These are phyloP conservation scores for Pammene aurita DNA, from an alignment of 2,888 invertebrate genomes.

Conservation along the genomic window DNA sequence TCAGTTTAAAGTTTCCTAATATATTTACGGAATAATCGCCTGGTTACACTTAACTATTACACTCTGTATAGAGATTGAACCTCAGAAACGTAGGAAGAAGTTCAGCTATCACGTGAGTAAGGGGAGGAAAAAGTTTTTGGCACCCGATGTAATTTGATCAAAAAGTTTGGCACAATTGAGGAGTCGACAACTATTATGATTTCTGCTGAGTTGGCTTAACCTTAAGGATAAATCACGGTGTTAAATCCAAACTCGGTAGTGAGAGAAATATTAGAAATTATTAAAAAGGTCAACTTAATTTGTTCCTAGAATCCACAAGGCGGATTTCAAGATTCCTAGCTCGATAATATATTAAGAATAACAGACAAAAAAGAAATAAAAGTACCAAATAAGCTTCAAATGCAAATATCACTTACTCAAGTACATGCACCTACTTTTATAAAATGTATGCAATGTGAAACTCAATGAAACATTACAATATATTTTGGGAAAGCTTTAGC, in stretches of 20 bases:
- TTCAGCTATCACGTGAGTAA: constrained; percentile 19
- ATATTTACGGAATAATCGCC: too few species aligned
- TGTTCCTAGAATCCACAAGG: too few species aligned
- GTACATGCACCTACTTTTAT: too few species aligned
- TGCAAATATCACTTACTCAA: too few species aligned
- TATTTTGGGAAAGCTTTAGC: background rate
- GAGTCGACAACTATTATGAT: background rate
- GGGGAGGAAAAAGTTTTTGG: constrained; percentile 3
- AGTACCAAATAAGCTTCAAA: too few species aligned
- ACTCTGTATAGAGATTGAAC: constrained; percentile 1
- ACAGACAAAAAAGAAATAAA: too few species aligned
- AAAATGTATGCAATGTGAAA: too few species aligned
- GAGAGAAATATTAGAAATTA: background rate
- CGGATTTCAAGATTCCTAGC: too few species aligned
- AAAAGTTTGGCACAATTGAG: constrained; percentile 4
- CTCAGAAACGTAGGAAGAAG: constrained; percentile 14
- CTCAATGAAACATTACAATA: background rate
- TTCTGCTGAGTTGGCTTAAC: background rate
- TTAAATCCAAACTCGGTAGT: background rate
- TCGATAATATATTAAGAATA: too few species aligned
- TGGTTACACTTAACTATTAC: too few species aligned
- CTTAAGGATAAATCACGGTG: background rate
- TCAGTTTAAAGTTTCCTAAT: too few species aligned
- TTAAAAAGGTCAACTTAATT: too few species aligned
- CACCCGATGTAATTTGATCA: constrained; percentile 12